phyloP scores from a whole-genome alignment of 2,113 vertebrate species.

The Lampris megalopsis region DNA sequence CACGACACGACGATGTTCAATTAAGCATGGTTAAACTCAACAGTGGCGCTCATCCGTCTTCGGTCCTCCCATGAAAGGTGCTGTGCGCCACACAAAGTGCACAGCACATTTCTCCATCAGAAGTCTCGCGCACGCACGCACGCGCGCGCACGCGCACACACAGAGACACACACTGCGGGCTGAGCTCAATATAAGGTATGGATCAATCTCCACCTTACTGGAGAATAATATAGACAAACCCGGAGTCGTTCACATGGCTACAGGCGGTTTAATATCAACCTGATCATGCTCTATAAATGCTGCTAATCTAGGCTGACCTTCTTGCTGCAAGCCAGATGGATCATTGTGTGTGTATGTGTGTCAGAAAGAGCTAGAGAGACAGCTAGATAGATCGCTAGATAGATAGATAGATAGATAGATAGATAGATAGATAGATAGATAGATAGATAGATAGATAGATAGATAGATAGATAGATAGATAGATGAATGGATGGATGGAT shows the following conservation, averaged over 20 bases:
- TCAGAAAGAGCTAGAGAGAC: constrained; percentile 6
- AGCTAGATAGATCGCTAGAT: not conserved
- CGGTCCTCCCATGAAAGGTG: constrained; percentile 47
- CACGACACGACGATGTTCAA: too few relatives aligned
- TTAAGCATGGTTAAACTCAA: constrained; percentile 55
- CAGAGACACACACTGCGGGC: not conserved
- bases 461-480: constrained; percentile 28
- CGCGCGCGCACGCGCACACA: too few relatives aligned
- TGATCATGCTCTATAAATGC: constrained; percentile 24
- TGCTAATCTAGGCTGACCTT: constrained; percentile 28
- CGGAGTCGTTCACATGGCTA: constrained; percentile 35
- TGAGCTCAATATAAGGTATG: constrained; percentile 11
- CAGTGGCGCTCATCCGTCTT: constrained; percentile 49
- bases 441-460: constrained; percentile 15
- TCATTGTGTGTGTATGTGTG: constrained; percentile 14
- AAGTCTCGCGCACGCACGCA: not conserved
- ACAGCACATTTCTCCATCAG: constrained; percentile 11
- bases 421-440: constrained; percentile 17
- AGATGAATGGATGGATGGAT: too few relatives aligned
- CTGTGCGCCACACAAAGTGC: constrained; percentile 37
- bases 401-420: constrained; percentile 11
- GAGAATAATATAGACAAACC: constrained; percentile 33
- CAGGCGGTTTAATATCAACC: constrained; percentile 39
- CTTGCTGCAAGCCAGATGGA: constrained; percentile 29
- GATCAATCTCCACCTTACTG: constrained; percentile 46